Base-by-base conservation (phyloP, 2,888 invertebrate species). In the Lasioglossum oenotherae region DNA sequence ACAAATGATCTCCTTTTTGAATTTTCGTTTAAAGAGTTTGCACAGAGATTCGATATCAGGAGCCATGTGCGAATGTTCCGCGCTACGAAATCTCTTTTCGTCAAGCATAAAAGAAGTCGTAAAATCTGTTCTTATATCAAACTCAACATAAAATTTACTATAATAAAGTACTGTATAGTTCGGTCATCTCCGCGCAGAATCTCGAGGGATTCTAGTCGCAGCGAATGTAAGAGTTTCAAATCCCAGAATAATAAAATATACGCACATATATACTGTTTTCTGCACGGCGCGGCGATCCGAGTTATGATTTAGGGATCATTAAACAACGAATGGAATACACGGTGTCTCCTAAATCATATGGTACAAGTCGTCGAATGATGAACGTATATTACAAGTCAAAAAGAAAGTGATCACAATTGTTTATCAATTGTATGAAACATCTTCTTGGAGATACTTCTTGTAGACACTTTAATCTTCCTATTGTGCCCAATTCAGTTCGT, bases 131-230 rank as follows among this genome's bases (percentile, higher is more conserved):
- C 53, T 46, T 60, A 67, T 77, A 77, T 74, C 76, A 53, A 64
- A 57, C 53, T 46, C 73, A 81, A 77, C 46, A 49, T 76, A 76
- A 83, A 83, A 80, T 83, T 80, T 80, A 72, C 38, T 64, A 64
- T 83, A 80, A 75, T 76, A 64, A 76, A 80, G 76, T 76, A 73
- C 64, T 38, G 8, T 73, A 64, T 76, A 53, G 35, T 41, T 46
- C 2, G 31, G 60, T 23, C n/a, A 35, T 41, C n/a, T 19, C 41
- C 8, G 38, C 72, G 64, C 31, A 49, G 72, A 71, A 76, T 64
- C 72, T 49, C 6, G 8, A 80, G 46, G 64, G 76, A 53, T 71
- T 73, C 44, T 35, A 8, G 27, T 23, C 41, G 49, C 49, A 57
- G 64, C 46, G 57, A n/a, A 80, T 60, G 80, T 64, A 72, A 57